phyloP scores from a whole-genome alignment of 1,140 invertebrate species.

The Ruditapes philippinarum region DNA sequence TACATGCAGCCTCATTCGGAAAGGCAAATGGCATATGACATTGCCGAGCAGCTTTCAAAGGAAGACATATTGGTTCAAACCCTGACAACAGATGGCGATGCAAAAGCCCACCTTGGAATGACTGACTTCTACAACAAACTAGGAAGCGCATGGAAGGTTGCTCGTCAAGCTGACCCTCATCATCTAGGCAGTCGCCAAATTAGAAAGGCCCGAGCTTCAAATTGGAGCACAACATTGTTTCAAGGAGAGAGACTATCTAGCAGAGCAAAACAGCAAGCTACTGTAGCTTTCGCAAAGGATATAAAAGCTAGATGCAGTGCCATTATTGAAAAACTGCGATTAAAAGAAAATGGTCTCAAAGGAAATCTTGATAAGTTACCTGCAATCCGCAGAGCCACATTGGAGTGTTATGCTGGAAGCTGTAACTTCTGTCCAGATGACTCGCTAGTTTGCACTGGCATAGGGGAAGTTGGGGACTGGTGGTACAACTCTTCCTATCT shows the following conservation, averaged over 20 bases:
- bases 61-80: not conserved
- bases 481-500: not conserved
- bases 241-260: not conserved
- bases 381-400: not conserved
- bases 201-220: not conserved
- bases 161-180: not conserved
- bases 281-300: not conserved
- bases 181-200: not conserved
- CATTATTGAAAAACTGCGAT: not conserved
- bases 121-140: not conserved
- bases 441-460: no score
- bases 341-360: not conserved
- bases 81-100: not conserved
- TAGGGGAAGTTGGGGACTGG: not conserved
- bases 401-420: not conserved
- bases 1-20: no score
- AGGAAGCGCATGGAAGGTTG: not conserved
- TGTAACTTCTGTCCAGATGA: no score
- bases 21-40: no score
- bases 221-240: not conserved
- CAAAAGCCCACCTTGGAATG: not conserved
- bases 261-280: not conserved
- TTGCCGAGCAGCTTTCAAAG: no score
- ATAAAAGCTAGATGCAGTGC: not conserved
- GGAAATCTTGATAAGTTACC: not conserved